Evolutionary conservation across 2,888 invertebrate species (phyloP).

Genomic region (Drosophila multiciliata): DNA sequence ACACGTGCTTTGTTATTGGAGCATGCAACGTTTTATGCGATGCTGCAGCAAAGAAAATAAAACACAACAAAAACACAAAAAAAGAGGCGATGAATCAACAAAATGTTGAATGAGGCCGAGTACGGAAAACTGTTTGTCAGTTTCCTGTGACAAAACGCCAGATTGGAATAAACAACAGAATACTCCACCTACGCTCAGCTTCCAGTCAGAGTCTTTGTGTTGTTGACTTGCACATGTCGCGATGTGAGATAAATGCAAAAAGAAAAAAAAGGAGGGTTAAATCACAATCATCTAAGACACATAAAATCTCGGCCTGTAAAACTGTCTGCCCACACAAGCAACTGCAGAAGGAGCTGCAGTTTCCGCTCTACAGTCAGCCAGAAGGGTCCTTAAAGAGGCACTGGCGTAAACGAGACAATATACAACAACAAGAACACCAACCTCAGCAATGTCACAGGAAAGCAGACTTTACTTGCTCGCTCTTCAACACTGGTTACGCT

Average conservation of each 20-base stretch:
- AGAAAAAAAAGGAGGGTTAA: constrained; percentile 25
- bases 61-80: not conserved
- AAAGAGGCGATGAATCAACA: constrained; percentile 60
- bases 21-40: constrained; percentile 59
- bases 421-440: not conserved
- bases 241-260: constrained; percentile 60
- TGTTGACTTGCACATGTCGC: constrained; percentile 53
- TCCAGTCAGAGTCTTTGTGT: constrained; percentile 28
- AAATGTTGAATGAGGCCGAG: constrained; percentile 41
- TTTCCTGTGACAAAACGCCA: constrained; percentile 55
- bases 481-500: not conserved
- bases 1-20: constrained; percentile 65
- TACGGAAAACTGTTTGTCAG: constrained; percentile 24
- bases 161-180: constrained; percentile 21
- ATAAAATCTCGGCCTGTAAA: constrained; percentile 54
- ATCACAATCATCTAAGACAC: constrained; percentile 17
- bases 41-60: constrained; percentile 35
- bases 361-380: constrained; percentile 58
- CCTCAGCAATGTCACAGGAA: constrained; percentile 34
- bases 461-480: constrained; percentile 12
- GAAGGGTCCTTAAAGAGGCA: constrained; percentile 73
- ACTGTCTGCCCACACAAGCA: constrained; percentile 44
- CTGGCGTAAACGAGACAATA: constrained; percentile 75
- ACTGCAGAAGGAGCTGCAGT: constrained; percentile 40
- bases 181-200: constrained; percentile 54